A percentile compares a stretch with the other conserved stretches of the same genome.
phyloP scores from a whole-genome alignment of 2,797 vertebrate genomes.

The Cossypha niveicapilla region DNA sequence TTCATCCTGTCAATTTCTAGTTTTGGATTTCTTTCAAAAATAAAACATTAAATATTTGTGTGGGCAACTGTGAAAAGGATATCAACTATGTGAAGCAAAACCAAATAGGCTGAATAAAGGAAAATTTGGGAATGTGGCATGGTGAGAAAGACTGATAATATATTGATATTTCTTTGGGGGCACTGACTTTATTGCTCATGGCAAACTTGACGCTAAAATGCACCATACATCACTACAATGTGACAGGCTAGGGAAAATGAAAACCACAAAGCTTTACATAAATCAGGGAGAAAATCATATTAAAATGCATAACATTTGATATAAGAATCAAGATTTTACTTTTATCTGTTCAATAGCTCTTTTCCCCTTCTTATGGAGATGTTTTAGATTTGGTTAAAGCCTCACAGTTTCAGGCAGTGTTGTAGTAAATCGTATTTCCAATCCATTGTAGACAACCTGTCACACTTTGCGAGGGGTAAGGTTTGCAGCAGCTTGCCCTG shows the following conservation, averaged over 20 bases:
- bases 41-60: constrained; percentile 61
- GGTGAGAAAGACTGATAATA: constrained; percentile 51
- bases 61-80: constrained; percentile 30
- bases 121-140: constrained; percentile 28
- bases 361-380: constrained; percentile 52
- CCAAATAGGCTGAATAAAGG: constrained; percentile 61
- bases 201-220: constrained; percentile 67
- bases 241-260: constrained; percentile 75
- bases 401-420: constrained; percentile 38
- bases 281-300: constrained; percentile 71
- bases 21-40: constrained; percentile 30
- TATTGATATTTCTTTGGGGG: constrained; percentile 70
- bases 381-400: constrained; percentile 61
- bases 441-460: constrained; percentile 44
- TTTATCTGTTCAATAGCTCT: constrained; percentile 60
- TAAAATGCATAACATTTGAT: constrained; percentile 74
- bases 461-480: neutral
- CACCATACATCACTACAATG: constrained; percentile 60
- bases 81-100: constrained; percentile 53
- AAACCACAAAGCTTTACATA: constrained; percentile 77
- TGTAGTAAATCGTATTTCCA: constrained; percentile 62
- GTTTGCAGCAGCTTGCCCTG: constrained; percentile 29
- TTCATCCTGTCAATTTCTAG: constrained; percentile 10
- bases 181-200: constrained; percentile 68
- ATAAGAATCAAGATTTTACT: constrained; percentile 70